phyloP scores from a whole-genome alignment of 2,888 invertebrate species.

The Heteropelma amictum region DNA sequence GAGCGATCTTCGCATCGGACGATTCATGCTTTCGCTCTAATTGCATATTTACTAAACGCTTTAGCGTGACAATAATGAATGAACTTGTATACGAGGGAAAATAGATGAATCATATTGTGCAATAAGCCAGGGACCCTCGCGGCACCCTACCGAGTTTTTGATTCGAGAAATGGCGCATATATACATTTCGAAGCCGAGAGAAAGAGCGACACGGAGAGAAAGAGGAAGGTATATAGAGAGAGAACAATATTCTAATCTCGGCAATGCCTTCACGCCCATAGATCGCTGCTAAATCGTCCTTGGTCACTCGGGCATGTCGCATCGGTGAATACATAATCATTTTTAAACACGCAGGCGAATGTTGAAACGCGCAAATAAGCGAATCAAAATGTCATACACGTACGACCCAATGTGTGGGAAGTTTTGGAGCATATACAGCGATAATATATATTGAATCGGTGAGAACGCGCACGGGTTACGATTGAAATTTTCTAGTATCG shows the following conservation, averaged over 20 bases:
- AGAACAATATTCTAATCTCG: constrained; percentile 34
- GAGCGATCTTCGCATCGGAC: neutral
- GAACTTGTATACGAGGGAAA: too few species aligned
- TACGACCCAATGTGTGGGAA: constrained; percentile 18
- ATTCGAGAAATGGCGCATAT: constrained; percentile 23
- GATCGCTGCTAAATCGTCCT: constrained; percentile 28
- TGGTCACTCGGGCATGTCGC: constrained; percentile 41
- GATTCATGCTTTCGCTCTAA: neutral
- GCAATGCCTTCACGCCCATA: constrained; percentile 25
- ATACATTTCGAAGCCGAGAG: constrained; percentile 19
- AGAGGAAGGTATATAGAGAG: neutral
- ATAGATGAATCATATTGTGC: too few species aligned
- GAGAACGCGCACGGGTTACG: neutral
- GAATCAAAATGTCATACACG: constrained; percentile 32
- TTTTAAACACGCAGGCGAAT: constrained; percentile 30
- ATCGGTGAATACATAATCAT: constrained; percentile 24
- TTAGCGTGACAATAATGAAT: too few species aligned
- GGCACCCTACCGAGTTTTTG: too few species aligned
- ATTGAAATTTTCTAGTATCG: neutral
- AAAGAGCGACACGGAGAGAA: neutral
- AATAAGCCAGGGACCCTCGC: too few species aligned
- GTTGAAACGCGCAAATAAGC: constrained; percentile 22
- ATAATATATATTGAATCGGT: too few species aligned
- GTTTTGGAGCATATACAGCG: constrained; percentile 13
- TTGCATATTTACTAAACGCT: too few species aligned